Base-by-base conservation (phyloP, 2,797 vertebrate genomes). In the Paguma larvata region DNA sequence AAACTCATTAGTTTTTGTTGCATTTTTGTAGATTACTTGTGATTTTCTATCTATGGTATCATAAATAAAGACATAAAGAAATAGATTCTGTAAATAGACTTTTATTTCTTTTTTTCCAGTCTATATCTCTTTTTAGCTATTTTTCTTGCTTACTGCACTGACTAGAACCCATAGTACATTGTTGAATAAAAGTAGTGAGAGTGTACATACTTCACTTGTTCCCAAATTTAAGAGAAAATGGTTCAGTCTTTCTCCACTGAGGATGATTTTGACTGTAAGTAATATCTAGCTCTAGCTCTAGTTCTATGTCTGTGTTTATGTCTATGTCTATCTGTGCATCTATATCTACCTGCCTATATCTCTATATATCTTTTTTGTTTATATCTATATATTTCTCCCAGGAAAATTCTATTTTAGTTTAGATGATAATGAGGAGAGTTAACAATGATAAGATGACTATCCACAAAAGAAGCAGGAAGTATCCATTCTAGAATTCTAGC, bases 21-120 rank as follows among this genome's bases (percentile, higher is more conserved):
- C 11, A 44, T 65, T 68, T 38, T 78, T 68, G 41, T 78, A 59
- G 34, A 48, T 89, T 84, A 65, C 65, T 85, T 48, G 56, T 19
- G 41, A 30, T 73, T 80, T 93, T 46, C 25, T 25, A 67, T 83
- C 15, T 44, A 16, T 82, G 23, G 38, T 5, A 85, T 41, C n/a
- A 67, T 96, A 89, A 77, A 59, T 63, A 79, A 53, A 68, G 46
- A 79, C 15, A 65, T 65, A 79, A 89, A 65, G 34, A 67, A 89
- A 77, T 44, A 34, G 25, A 53, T 18, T 38, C 46, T 85, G 4
- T 59, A 85, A 67, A 86, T 85, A 80, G 8, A 83, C 25, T 62
- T 13, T 67, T 84, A 59, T 85, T 48, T 72, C 25, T 72, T 56
- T 86, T 48, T 51, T 21, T 32, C 21, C 30, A 85, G 21, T 59